Conservation (phyloP, 2,113 vertebrate species). For the Tachysurus vachellii region DNA sequence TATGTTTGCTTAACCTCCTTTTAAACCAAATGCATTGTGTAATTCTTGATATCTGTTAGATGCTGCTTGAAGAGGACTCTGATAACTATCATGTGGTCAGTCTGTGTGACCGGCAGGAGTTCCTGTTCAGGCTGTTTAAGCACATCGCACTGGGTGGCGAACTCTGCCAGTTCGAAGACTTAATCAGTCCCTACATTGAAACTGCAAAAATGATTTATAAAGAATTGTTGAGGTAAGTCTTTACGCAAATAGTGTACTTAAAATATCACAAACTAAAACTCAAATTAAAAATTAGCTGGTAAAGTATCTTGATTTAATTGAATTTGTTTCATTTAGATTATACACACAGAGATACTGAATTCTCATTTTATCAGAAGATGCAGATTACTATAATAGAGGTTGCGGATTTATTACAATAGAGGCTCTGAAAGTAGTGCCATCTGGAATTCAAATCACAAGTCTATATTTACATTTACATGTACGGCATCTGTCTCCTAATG, state of each 20-base stretch:
- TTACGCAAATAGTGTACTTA: background rate
- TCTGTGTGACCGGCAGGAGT: slow-evolving; percentile 79
- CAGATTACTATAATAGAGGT: background rate
- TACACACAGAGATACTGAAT: background rate
- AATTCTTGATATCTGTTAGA: slow-evolving; percentile 66
- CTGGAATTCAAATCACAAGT: background rate
- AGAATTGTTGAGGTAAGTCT: slow-evolving; percentile 84
- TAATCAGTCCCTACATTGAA: slow-evolving; percentile 83
- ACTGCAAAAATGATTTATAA: slow-evolving; percentile 88
- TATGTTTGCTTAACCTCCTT: background rate
- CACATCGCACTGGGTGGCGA: slow-evolving; percentile 91
- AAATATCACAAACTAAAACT: background rate
- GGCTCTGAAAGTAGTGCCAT: background rate
- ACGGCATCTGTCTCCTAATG: too few species aligned
- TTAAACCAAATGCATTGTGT: background rate
- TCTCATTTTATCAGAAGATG: background rate
- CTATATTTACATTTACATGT: too few species aligned
- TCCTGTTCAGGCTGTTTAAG: slow-evolving; percentile 92
- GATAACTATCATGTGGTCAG: slow-evolving; percentile 81
- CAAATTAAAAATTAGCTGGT: background rate
- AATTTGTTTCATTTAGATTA: background rate
- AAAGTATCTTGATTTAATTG: background rate
- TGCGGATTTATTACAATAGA: background rate
- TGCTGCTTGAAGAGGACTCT: slow-evolving; percentile 85
- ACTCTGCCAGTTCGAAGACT: slow-evolving; percentile 92